phyloP scores from a whole-genome alignment of 2,888 invertebrate genomes.

The Macaria liturata region DNA sequence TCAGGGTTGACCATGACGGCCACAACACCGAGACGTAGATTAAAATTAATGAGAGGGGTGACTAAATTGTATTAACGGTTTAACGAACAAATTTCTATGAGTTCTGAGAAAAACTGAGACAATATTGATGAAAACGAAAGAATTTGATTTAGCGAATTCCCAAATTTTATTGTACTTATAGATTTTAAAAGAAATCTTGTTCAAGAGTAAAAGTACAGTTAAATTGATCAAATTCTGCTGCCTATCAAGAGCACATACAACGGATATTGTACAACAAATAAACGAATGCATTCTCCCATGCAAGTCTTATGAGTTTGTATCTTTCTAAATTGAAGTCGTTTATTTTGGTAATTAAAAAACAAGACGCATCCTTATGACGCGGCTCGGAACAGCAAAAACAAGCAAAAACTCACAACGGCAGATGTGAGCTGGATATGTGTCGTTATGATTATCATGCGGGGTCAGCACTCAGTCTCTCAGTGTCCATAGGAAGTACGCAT shows the following conservation, averaged over 20 bases:
- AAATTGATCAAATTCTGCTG: too few relatives aligned
- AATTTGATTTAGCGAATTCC: too few relatives aligned
- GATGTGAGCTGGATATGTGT: slow-evolving; percentile 54
- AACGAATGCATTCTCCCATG: slow-evolving; percentile 36
- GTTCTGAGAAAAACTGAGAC: slow-evolving; percentile 7
- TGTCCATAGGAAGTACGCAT: slow-evolving; percentile 71
- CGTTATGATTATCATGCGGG: slow-evolving; percentile 45
- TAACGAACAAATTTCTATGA: slow-evolving; percentile 18
- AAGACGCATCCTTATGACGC: slow-evolving; percentile 51
- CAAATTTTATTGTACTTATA: too few relatives aligned
- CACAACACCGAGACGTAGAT: slow-evolving; percentile 50
- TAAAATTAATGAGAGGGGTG: slow-evolving; percentile 59
- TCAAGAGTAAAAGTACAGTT: too few relatives aligned
- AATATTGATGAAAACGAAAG: slow-evolving; percentile 4
- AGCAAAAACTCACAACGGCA: slow-evolving; percentile 56
- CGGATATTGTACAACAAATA: slow-evolving; percentile 20
- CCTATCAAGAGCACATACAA: neutral
- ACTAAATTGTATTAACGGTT: slow-evolving; percentile 57
- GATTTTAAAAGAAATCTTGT: too few relatives aligned
- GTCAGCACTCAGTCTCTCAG: slow-evolving; percentile 43
- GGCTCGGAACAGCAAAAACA: slow-evolving; percentile 31
- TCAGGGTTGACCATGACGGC: slow-evolving; percentile 48
- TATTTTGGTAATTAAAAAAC: slow-evolving; percentile 45
- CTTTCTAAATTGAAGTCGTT: slow-evolving; percentile 46
- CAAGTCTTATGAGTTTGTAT: slow-evolving; percentile 38